Evolutionary conservation across 2,113 vertebrate genomes (phyloP), one percentile per base, ranked within the genome.

Genomic region (Acanthochromis polyacanthus): DNA sequence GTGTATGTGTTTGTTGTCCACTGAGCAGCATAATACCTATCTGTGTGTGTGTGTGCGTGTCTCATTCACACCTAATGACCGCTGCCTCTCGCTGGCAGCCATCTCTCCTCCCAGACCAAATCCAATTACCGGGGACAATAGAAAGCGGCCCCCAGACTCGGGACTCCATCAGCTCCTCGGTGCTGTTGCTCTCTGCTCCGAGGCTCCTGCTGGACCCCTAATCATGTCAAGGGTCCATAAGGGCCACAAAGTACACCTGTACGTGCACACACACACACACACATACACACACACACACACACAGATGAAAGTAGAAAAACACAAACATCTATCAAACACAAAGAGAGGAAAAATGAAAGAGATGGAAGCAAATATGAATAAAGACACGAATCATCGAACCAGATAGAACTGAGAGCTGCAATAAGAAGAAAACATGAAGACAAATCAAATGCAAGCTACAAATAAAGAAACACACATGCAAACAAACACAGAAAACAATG

Each of bases 71-170:
- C 78, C 89, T 91, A 93, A 93, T 94, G 86, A 89, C 68, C 32
- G 32, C 62, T 80, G 75, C 76, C 90, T 89, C 89, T 88, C 80
- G 89, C 68, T 59, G 74, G 67, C 84, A 72, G 80, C 71, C 78
- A 85, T 92, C 85, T 89, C 83, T 88, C 84, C 86, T 89, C 64
- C 83, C 71, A 71, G 84, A 83, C 89, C 75, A 90, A 93, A 94
- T 93, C 92, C 94, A 94, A 94, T 94, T 93, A 94, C 81, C 10
- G 19, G 22, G 68, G 86, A 94, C 93, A 95, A 94, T 92, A 90
- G 92, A 66, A 62, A 75, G 87, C 78, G 48, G 71, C 85, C 86
- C 32, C 78, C 71, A 68, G 51, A 59, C 86, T 83, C 84, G 70
- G 85, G 82, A 80, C 88, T 89, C 83, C 73, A 83, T 78, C 87